A percentile compares a stretch with the other conserved stretches of the same genome.
Evolutionary conservation across 2,888 invertebrate genomes (phyloP).

Genomic region (Drosophila austrosaltans): DNA sequence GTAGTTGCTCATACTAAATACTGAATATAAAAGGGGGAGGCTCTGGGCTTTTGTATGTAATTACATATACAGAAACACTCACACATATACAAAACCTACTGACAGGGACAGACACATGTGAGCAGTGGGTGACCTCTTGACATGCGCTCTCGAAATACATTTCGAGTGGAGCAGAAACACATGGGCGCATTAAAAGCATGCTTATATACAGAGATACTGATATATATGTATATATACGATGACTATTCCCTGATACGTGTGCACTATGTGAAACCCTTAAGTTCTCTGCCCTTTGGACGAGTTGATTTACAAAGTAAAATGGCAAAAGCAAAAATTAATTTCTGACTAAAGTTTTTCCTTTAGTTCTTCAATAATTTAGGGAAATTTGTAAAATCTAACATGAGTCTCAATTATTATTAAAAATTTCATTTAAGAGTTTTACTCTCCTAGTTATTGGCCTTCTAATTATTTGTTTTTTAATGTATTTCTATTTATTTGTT

Average conservation of each 20-base stretch:
- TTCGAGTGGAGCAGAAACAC: slow-evolving; percentile 67
- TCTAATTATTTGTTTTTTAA: too few relatives aligned
- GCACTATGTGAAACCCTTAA: slow-evolving; percentile 52
- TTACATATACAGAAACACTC: slow-evolving; percentile 52
- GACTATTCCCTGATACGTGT: slow-evolving; percentile 6
- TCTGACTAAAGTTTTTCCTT: too few relatives aligned
- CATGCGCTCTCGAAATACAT: slow-evolving; percentile 78
- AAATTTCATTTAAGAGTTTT: too few relatives aligned
- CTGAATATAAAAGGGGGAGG: slow-evolving; percentile 62
- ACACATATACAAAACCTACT: slow-evolving; percentile 22
- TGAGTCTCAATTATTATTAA: too few relatives aligned
- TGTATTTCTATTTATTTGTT: too few relatives aligned
- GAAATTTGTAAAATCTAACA: too few relatives aligned
- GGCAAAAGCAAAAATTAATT: not conserved
- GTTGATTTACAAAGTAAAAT: slow-evolving; percentile 26
- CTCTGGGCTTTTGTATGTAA: slow-evolving; percentile 52
- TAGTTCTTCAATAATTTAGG: too few relatives aligned
- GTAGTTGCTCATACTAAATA: slow-evolving; percentile 68
- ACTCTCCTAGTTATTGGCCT: too few relatives aligned
- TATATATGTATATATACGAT: not conserved
- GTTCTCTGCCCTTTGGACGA: slow-evolving; percentile 43
- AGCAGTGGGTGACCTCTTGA: slow-evolving; percentile 72
- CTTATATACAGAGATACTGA: slow-evolving; percentile 25
- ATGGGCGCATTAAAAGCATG: slow-evolving; percentile 31
- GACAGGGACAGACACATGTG: slow-evolving; percentile 39